Base-by-base conservation (phyloP, 1,140 invertebrate genomes). In the Temnothorax nylanderi region DNA sequence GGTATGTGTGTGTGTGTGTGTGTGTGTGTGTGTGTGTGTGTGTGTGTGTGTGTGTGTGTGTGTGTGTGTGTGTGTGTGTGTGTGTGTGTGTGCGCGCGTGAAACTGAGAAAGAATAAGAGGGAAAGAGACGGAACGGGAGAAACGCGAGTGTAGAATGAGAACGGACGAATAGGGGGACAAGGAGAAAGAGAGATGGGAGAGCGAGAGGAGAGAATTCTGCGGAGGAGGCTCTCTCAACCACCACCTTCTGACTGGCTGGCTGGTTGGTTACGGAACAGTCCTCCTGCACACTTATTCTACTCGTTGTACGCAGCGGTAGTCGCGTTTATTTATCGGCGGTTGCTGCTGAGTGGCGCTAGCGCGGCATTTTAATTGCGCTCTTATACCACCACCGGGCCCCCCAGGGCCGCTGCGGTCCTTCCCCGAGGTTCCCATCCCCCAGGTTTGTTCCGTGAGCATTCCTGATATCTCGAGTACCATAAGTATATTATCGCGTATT, bases 351-450 rank as follows among this genome's bases (percentile, higher is more conserved):
- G 94, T 95, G 95, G 94, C 94, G 95, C 94, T 95, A 95, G 93
- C 93, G 92, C 93, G 95, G 94, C 94, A 95, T 95, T 95, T 95
- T 94, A 95, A 95, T 95, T 95, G 94, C 93, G 88, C 94, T 93
- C 94, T 94, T 94, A 94, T 94, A 93, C 92, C 90, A 93, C 88
- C 91, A 89, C 77, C 91, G 56, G 88, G 92, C 88, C 89, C 85
- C 87, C 88, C 87, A 84, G 88, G 88, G 69, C 87, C 87, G 58
- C 87, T 21, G n/a, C 58, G 62, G 44, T 47, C 62, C 80, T 32
- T n/a, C 65, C 11, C 58, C 13, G 47, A 71, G 60, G 60, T 65
- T 32, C 82, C 80, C 85, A 65, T 77, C 62, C 71, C 60, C 21
- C 47, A 8, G 44, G 5, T 34, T 56, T 32, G n/a, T 72, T 81